These are phyloP conservation scores for Psilopsiagon aymara DNA, from an alignment of 2,113 vertebrate species.

Conservation along the genomic window DNA sequence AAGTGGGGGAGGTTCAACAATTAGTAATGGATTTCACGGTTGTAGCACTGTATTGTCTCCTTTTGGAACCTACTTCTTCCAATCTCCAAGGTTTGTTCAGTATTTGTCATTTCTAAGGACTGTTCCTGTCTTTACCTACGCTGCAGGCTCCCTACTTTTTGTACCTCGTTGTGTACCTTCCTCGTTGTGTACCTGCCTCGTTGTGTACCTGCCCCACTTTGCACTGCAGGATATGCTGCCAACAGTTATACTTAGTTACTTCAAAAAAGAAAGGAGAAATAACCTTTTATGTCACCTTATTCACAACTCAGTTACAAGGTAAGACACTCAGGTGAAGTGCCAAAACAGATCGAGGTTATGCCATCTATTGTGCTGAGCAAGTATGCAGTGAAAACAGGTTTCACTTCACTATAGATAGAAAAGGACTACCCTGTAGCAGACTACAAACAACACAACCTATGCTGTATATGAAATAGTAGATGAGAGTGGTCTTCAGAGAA, in stretches of 20 bases:
- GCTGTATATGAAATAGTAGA: neutral
- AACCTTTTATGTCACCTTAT: neutral
- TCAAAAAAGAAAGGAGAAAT: neutral
- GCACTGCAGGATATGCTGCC: neutral
- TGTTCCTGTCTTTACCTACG: neutral
- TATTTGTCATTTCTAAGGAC: neutral
- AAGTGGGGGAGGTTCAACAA: fast-evolving
- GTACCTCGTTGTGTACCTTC: fast-evolving
- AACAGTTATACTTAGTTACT: neutral
- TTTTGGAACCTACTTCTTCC: neutral
- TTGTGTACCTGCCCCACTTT: neutral
- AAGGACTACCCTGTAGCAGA: neutral
- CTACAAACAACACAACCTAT: neutral
- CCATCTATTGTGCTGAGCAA: neutral
- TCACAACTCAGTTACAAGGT: neutral
- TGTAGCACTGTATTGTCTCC: fast-evolving
- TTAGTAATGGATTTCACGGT: neutral
- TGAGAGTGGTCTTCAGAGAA: neutral
- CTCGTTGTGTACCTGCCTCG: fast-evolving
- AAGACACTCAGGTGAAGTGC: neutral
- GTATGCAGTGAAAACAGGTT: neutral
- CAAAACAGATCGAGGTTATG: neutral
- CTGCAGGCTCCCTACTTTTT: neutral
- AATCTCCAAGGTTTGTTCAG: neutral
- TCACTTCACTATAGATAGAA: neutral